Conservation (phyloP, 2,113 vertebrate genomes). For the Pomatostomus ruficeps region DNA sequence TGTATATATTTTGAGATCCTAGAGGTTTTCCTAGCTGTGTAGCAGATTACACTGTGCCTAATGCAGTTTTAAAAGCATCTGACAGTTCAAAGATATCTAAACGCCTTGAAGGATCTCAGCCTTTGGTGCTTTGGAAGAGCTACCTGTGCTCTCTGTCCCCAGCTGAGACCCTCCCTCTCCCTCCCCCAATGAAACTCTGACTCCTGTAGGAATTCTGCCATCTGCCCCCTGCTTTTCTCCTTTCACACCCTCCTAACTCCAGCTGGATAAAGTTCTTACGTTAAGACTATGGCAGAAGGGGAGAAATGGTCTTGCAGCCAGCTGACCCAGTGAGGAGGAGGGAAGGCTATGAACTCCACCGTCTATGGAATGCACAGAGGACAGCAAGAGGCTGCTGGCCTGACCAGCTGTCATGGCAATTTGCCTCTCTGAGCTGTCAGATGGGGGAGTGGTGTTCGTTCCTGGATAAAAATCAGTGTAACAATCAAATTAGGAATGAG, state of each 20-base stretch:
- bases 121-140: background rate
- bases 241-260: background rate
- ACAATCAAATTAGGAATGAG: background rate
- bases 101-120: background rate
- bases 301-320: background rate
- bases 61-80: background rate
- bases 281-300: background rate
- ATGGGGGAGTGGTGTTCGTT: fast-evolving
- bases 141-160: background rate
- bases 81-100: background rate
- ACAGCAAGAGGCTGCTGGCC: background rate
- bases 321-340: background rate
- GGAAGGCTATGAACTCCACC: background rate
- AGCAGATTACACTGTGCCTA: background rate
- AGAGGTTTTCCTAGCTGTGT: background rate
- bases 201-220: background rate
- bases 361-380: background rate
- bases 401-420: background rate
- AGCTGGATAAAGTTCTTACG: background rate
- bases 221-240: background rate
- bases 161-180: too few species aligned
- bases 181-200: background rate
- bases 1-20: background rate
- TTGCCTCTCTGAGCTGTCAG: background rate
- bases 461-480: background rate